A percentile compares a stretch with the other conserved stretches of the same genome.
Conservation (phyloP, 2,113 vertebrate genomes). For the Thamnaconus septentrionalis region DNA sequence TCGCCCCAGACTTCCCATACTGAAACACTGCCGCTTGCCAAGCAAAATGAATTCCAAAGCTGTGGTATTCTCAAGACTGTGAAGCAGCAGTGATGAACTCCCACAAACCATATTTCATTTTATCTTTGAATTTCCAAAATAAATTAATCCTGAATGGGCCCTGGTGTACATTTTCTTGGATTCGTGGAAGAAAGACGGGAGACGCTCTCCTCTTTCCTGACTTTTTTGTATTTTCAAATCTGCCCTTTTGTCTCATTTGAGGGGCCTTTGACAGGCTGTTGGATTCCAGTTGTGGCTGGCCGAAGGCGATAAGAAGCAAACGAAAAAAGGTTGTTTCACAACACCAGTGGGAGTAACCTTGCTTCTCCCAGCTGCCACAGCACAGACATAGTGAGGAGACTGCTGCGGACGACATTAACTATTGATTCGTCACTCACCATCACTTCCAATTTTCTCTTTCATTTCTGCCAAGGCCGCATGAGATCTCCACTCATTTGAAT, state of each 20-base stretch:
- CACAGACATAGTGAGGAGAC: slow-evolving; percentile 23
- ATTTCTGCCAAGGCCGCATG: slow-evolving; percentile 11
- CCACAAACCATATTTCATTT: background rate
- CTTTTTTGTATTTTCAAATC: background rate
- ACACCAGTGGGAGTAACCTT: slow-evolving; percentile 44
- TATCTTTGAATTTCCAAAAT: background rate
- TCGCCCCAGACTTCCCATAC: background rate
- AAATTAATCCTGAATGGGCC: background rate
- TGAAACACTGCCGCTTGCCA: slow-evolving; percentile 18
- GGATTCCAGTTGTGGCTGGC: slow-evolving; percentile 1
- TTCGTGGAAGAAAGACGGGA: background rate
- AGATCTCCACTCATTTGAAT: background rate
- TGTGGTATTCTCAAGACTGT: background rate
- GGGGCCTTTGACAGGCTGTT: slow-evolving; percentile 1
- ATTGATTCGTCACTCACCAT: slow-evolving; percentile 17
- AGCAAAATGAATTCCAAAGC: slow-evolving; percentile 9
- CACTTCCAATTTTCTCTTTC: background rate
- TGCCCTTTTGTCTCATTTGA: background rate
- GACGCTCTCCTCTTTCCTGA: background rate
- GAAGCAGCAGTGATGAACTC: background rate
- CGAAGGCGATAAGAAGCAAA: background rate
- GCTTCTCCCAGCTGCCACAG: slow-evolving; percentile 49
- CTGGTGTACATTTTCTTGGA: slow-evolving; percentile 6
- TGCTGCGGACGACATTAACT: slow-evolving; percentile 4
- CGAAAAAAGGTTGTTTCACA: slow-evolving; percentile 37